These are phyloP conservation scores for Disparrhopalites patrizii DNA, from an alignment of 2,888 invertebrate species.

Conservation along the genomic window DNA sequence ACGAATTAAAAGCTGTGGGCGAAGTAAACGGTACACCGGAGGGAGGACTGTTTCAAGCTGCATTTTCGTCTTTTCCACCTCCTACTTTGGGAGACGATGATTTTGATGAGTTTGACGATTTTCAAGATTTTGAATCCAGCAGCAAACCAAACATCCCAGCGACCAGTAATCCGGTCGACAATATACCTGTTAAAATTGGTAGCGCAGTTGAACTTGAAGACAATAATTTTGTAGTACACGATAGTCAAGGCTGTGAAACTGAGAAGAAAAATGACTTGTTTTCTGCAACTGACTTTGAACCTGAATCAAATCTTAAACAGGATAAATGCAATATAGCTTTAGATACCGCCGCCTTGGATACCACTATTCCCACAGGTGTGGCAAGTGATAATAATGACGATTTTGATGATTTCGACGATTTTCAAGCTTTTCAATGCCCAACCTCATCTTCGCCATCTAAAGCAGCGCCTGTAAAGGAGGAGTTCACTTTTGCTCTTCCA, in stretches of 20 bases:
- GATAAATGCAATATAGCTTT: too few species aligned
- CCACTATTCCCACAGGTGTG: not conserved
- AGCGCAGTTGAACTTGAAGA: not conserved
- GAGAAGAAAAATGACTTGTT: too few species aligned
- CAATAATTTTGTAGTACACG: not conserved
- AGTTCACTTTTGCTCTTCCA: not conserved
- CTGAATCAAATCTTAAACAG: too few species aligned
- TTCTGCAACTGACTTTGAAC: too few species aligned
- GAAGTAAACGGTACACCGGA: not conserved
- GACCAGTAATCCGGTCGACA: not conserved
- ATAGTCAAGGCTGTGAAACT: too few species aligned
- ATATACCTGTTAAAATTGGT: too few species aligned
- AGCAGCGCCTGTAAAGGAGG: not conserved
- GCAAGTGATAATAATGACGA: conserved; percentile 4
- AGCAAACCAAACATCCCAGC: not conserved
- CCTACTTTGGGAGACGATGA: conserved; percentile 11
- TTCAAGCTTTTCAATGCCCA: conserved; percentile 23
- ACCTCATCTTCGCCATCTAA: not conserved
- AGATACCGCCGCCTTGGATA: not conserved
- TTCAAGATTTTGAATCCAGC: conserved; percentile 18
- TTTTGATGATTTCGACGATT: conserved; percentile 37
- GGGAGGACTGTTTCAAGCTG: not conserved
- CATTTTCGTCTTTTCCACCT: not conserved
- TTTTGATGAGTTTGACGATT: conserved; percentile 30
- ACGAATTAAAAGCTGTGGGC: not conserved